Percentiles rank a stretch among this genome's conserved stretches.
Evolutionary conservation across 2,888 invertebrate species (phyloP).

Genomic region (Leucophenga maculata): DNA sequence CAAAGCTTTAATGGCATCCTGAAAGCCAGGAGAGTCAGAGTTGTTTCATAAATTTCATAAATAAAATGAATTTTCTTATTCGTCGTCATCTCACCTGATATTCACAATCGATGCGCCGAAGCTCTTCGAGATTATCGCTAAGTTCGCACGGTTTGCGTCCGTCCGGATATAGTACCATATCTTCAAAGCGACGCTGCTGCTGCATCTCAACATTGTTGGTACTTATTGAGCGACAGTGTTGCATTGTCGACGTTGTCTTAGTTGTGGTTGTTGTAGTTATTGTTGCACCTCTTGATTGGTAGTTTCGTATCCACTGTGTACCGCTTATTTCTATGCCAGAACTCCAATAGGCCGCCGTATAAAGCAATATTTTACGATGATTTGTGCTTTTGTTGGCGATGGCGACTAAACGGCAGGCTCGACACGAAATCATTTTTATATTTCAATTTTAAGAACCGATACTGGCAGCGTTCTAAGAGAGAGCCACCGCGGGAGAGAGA

Average conservation of each 20-base stretch:
- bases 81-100: slow-evolving; percentile 44
- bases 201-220: background rate
- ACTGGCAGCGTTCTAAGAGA: too few species aligned
- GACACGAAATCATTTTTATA: background rate
- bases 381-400: background rate
- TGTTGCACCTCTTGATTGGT: background rate
- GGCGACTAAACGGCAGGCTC: background rate
- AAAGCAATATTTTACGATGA: background rate
- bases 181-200: slow-evolving; percentile 36
- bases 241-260: background rate
- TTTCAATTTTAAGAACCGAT: too few species aligned
- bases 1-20: slow-evolving; percentile 81
- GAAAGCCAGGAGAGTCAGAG: background rate
- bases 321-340: background rate
- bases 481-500: too few species aligned
- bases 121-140: slow-evolving; percentile 7
- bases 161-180: slow-evolving; percentile 46
- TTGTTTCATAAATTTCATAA: background rate
- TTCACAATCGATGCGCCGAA: slow-evolving; percentile 25
- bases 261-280: background rate
- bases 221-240: background rate
- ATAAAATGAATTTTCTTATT: background rate
- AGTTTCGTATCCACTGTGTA: background rate
- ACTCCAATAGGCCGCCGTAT: background rate
- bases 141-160: slow-evolving; percentile 20